Evolutionary conservation across 2,888 invertebrate species (phyloP), one percentile per base, ranked within the genome.

Genomic region (Drosophila seclusa): DNA sequence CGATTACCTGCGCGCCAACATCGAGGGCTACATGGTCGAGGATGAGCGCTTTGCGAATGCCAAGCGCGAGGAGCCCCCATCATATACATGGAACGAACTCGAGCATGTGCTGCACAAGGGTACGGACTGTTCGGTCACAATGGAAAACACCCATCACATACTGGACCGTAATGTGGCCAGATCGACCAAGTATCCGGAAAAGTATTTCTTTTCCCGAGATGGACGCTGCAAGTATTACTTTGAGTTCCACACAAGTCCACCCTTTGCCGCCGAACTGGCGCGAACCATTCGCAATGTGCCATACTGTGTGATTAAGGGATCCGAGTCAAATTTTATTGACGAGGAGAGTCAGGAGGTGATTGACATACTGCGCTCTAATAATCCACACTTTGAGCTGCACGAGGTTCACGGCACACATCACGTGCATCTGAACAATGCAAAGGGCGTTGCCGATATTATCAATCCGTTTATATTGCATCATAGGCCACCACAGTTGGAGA

Each of bases 351-450:
- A 94, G 58, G 94, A 94, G 80, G 94, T 95, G 52, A 94, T 95
- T 36, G 94, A 94, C 75, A 94, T 95, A 79, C 87, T 95, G 24
- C 91, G 96, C 61, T 94, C 93, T 59, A 93, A 93, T 73, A 94
- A 95, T 85, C 93, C 93, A 0, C 94, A 95, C 73, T 96, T 95
- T 82, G 94, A 95, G 87, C 93, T 94, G 68, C 94, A 95, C 73
- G 94, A 94, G 62, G 92, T 97, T 1, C 93, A 95, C 45, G 96
- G 96, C 13, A 95, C 94, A 6, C 97, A 97, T 93, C 96, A 97
- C 91, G 94, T 95, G 18, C 97, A 97, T 93, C 94, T 97, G 72
- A 96, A 95, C 82, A 94, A 95, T 86, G 95, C 96, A 2, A 94
- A 94, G 80, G 90, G 89, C 53, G 93, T 96, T n/a, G 94, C 94